Base-by-base conservation (phyloP, 2,888 invertebrate genomes). In the Drosophila affinis region DNA sequence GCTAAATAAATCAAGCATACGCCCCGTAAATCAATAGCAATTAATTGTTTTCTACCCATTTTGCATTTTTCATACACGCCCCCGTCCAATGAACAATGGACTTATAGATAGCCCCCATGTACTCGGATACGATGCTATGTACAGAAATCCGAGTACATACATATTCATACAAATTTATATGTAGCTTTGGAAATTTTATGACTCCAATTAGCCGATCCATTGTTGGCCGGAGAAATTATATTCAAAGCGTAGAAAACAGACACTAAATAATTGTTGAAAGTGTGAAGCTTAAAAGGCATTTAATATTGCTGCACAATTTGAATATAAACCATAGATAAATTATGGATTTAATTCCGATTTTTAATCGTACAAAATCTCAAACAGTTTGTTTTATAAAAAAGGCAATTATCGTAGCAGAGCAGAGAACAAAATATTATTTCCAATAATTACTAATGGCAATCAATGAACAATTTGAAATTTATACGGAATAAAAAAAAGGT, bases 11-110 rank as follows among this genome's bases (percentile, higher is more conserved):
- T 79, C 80, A 77, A 80, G 79, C 62, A 79, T 80, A 79, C 80
- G 78, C 78, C 80, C 80, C 78, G 67, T 80, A 80, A 77, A 79
- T 80, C 78, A 80, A 80, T 75, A 70, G 70, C 70, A 80, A 79
- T 80, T 79, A 77, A 80, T 79, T 51, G 68, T 74, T 52, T 69
- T 64, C 34, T 46, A 49, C 55, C 68, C 67, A 67, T 57, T 44
- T 57, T 44, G 34, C 39, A 39, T 27, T 67, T 63, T 67, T 64
- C 71, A 79, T 74, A 77, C 77, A 78, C 78, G 74, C 78, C 39
- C 78, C 77, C 78, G 21, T 68, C 45, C 64, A 46, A 56, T 44
- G 55, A 62, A 69, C 54, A 63, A 62, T 65, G 52, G 54, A 58
- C 56, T 55, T 63, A 52, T 62, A 65, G 71, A 76, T 76, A 63